phyloP scores from a whole-genome alignment of 64 coral and sea anemone species.

The Montipora cactus region DNA sequence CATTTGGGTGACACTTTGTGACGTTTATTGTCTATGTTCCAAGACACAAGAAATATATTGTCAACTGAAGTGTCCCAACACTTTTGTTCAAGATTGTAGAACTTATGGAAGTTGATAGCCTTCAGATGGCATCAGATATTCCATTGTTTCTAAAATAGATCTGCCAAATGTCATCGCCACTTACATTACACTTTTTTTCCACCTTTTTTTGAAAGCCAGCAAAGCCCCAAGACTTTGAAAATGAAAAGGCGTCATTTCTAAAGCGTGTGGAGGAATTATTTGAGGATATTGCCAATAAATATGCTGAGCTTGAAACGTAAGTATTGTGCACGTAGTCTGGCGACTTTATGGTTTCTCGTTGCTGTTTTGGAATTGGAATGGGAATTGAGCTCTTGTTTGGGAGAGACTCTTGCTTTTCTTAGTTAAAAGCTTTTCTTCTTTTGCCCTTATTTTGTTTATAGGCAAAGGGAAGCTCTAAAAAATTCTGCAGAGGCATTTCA shows the following conservation, averaged over 20 bases:
- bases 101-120: too few species aligned
- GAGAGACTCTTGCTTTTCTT: too few species aligned
- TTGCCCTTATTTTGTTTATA: background rate
- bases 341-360: too few species aligned
- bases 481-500: conserved; percentile 61
- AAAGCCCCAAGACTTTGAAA: conserved; percentile 51
- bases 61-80: too few species aligned
- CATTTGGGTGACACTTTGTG: too few species aligned
- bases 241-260: conserved; percentile 43
- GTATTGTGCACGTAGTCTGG: background rate
- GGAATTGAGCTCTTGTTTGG: too few species aligned
- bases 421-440: background rate
- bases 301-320: conserved; percentile 64
- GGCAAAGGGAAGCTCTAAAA: conserved; percentile 51
- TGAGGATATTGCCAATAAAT: conserved; percentile 63
- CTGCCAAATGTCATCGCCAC: background rate
- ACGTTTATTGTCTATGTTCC: too few species aligned
- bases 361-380: too few species aligned
- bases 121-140: background rate
- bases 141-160: background rate
- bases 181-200: background rate
- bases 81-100: too few species aligned
- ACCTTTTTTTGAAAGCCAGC: conserved; percentile 29
- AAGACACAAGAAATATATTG: too few species aligned
- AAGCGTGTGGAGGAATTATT: conserved; percentile 60